Evolutionary conservation across 2,113 vertebrate genomes (phyloP).

Genomic region (Recurvirostra avosetta): DNA sequence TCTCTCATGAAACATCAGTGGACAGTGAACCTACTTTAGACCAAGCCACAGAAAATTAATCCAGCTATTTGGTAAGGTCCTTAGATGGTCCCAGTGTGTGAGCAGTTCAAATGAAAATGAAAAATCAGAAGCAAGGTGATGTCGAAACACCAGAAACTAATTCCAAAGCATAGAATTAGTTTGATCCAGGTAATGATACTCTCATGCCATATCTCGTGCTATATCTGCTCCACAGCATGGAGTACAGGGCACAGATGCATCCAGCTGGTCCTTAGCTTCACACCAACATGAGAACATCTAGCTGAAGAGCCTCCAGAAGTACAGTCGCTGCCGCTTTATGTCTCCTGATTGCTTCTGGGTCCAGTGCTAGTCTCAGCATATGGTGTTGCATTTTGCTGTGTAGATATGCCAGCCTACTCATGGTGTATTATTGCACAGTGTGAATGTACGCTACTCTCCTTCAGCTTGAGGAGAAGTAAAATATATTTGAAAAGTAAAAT

Average conservation of each 20-base stretch:
- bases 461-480: neutral
- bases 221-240: neutral
- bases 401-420: neutral
- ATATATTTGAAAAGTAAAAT: neutral
- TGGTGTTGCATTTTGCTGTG: neutral
- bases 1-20: neutral
- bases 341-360: neutral
- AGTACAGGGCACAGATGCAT: neutral
- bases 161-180: neutral
- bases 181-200: neutral
- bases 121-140: neutral
- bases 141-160: neutral
- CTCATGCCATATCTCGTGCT: neutral
- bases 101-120: neutral
- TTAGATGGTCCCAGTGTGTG: neutral
- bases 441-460: neutral
- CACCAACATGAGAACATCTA: rapidly evolving
- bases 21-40: neutral
- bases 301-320: neutral
- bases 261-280: neutral
- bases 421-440: neutral
- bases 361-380: neutral
- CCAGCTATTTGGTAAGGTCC: neutral
- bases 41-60: neutral
- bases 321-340: neutral